Evolutionary conservation across 2,888 invertebrate genomes (phyloP).

Genomic region (Ectropis crepuscularia): DNA sequence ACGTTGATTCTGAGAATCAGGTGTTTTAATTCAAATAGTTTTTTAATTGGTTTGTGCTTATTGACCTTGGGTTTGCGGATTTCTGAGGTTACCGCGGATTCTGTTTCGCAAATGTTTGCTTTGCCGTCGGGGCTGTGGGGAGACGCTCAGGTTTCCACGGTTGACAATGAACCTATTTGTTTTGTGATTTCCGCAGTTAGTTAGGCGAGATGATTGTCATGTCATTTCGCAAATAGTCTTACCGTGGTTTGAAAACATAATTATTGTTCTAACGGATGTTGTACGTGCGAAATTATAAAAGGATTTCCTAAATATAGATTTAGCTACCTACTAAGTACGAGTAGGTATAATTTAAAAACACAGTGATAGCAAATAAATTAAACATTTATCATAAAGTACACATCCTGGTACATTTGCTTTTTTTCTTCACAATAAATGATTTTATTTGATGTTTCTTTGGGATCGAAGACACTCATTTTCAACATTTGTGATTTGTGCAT

Average conservation of each 20-base stretch:
- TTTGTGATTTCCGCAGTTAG: conserved; percentile 8
- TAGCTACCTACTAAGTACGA: no score
- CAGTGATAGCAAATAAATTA: no score
- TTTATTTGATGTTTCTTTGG: no score
- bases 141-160: conserved; percentile 13
- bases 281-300: background rate
- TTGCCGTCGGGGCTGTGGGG: background rate
- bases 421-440: no score
- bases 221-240: conserved; percentile 12
- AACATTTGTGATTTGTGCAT: no score
- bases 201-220: conserved; percentile 8
- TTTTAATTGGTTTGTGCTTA: conserved; percentile 24
- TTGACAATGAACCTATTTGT: background rate
- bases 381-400: no score
- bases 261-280: conserved; percentile 2
- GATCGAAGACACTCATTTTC: no score
- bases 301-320: no score
- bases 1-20: conserved; percentile 36
- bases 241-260: background rate
- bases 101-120: conserved; percentile 24
- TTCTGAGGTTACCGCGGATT: conserved; percentile 3
- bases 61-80: conserved; percentile 30
- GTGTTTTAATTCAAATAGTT: conserved; percentile 35
- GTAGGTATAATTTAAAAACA: no score
- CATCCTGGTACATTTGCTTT: no score